A percentile compares a stretch with the other conserved stretches of the same genome.
These are phyloP conservation scores for Acrocephalus arundinaceus DNA, from an alignment of 2,113 vertebrate species.

Conservation along the genomic window DNA sequence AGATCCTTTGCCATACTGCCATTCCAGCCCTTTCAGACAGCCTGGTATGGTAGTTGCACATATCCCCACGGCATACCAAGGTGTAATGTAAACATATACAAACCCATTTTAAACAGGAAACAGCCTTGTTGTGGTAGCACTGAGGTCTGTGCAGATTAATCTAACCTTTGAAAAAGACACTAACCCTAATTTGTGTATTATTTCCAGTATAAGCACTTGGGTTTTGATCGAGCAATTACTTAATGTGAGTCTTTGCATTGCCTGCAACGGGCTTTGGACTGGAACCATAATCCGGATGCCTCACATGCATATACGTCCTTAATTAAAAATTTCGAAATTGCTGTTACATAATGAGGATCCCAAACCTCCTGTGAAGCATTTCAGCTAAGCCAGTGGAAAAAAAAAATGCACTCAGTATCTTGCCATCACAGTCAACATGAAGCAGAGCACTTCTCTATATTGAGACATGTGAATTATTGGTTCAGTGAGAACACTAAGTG, in stretches of 20 bases:
- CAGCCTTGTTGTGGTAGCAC: not conserved
- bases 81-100: not conserved
- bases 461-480: not conserved
- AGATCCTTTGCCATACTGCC: not conserved
- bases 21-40: not conserved
- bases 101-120: not conserved
- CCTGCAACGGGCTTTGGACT: constrained; percentile 39
- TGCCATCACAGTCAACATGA: not conserved
- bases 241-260: constrained; percentile 6
- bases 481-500: not conserved
- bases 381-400: constrained; percentile 18
- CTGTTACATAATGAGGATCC: constrained; percentile 46
- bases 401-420: not conserved
- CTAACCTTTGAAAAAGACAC: not conserved
- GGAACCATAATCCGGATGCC: constrained; percentile 8
- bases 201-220: constrained; percentile 14
- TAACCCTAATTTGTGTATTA: constrained; percentile 22
- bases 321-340: constrained; percentile 49
- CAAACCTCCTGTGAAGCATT: constrained; percentile 22
- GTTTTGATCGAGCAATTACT: constrained; percentile 35
- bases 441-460: not conserved
- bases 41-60: not conserved
- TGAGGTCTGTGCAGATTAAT: constrained; percentile 2
- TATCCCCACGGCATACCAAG: not conserved
- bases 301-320: constrained; percentile 6